A percentile compares a stretch with the other conserved stretches of the same genome.
Evolutionary conservation across 2,888 invertebrate species (phyloP).

Genomic region (Acleris laterana): DNA sequence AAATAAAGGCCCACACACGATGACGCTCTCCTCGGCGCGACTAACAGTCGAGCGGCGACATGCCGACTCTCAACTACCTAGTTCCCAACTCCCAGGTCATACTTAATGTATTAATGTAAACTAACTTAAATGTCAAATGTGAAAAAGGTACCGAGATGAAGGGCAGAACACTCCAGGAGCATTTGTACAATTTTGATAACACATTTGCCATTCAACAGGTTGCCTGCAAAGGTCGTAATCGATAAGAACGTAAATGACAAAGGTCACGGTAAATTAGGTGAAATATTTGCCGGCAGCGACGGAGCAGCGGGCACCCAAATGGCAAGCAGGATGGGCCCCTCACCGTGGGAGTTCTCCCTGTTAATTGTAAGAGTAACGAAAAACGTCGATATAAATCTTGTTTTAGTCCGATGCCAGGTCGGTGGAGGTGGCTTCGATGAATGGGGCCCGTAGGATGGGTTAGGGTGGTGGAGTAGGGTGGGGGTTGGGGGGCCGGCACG

Average conservation of each 20-base stretch:
- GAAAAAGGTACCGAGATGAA: constrained; percentile 15
- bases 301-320: constrained; percentile 43
- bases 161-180: constrained; percentile 17
- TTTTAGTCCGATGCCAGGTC: constrained; percentile 26
- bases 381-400: constrained; percentile 12
- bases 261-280: constrained; percentile 61
- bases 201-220: constrained; percentile 59
- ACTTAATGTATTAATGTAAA: constrained; percentile 12
- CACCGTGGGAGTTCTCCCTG: background rate
- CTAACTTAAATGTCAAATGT: constrained; percentile 31
- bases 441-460: constrained; percentile 45
- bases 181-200: constrained; percentile 40
- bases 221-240: constrained; percentile 67
- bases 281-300: constrained; percentile 49
- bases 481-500: constrained; percentile 54
- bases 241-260: constrained; percentile 66
- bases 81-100: background rate
- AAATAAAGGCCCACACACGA: constrained; percentile 20
- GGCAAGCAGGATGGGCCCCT: constrained; percentile 25
- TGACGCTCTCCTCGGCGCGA: constrained; percentile 13
- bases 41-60: constrained; percentile 12
- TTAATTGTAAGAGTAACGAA: constrained; percentile 10
- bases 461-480: constrained; percentile 42
- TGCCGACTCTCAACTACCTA: background rate
- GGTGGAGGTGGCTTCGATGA: constrained; percentile 54